These are phyloP conservation scores for Epinephelus fuscoguttatus DNA, from an alignment of 2,113 vertebrate genomes.

Conservation along the genomic window DNA sequence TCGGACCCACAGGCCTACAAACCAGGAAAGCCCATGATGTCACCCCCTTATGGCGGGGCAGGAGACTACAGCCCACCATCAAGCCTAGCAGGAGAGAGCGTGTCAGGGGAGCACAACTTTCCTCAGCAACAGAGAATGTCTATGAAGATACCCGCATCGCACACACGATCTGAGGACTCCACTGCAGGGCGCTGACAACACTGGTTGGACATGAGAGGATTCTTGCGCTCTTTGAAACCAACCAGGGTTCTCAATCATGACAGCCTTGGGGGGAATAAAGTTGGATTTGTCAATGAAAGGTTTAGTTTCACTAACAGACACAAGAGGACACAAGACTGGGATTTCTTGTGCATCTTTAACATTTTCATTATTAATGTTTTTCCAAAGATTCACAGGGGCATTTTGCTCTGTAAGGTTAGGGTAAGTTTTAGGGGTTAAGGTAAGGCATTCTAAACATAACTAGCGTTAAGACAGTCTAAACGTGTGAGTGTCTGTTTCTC, in stretches of 20 bases:
- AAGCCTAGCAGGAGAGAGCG: constrained; percentile 80
- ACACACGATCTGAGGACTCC: constrained; percentile 82
- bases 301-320: constrained; percentile 54
- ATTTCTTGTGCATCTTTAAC: constrained; percentile 48
- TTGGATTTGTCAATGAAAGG: constrained; percentile 41
- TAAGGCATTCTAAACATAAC: constrained; percentile 62
- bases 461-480: constrained; percentile 60
- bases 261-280: constrained; percentile 6
- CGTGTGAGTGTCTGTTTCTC: constrained; percentile 71
- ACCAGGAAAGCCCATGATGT: constrained; percentile 85
- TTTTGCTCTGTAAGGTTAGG: constrained; percentile 50
- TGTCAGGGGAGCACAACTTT: constrained; percentile 76
- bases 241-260: constrained; percentile 35
- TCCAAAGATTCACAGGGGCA: constrained; percentile 75
- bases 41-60: constrained; percentile 79
- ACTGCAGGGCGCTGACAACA: constrained; percentile 81
- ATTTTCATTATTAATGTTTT: constrained; percentile 77
- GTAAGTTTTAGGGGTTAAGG: constrained; percentile 58
- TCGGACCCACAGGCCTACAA: constrained; percentile 85
- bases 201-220: constrained; percentile 77
- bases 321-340: constrained; percentile 48
- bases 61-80: constrained; percentile 87
- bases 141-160: constrained; percentile 78
- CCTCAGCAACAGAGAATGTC: constrained; percentile 77
- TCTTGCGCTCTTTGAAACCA: constrained; percentile 62